A percentile compares a stretch with the other conserved stretches of the same genome.
phyloP scores from a whole-genome alignment of 2,113 vertebrate genomes.

The Chaetorhynchus papuensis region DNA sequence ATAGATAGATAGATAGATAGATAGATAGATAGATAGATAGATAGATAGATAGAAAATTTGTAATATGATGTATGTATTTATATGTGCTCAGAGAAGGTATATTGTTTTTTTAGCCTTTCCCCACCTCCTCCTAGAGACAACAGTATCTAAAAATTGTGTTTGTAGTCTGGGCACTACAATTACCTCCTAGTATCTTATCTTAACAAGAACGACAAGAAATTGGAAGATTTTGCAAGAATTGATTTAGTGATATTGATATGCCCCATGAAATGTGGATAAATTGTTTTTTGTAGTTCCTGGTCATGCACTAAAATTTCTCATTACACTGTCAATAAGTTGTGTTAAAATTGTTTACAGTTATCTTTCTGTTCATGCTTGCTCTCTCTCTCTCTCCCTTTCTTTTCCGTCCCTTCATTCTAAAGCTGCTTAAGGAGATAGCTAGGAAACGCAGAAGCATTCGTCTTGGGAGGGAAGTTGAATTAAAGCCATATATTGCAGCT shows the following conservation, averaged over 20 bases:
- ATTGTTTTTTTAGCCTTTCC: background rate
- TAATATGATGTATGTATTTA: background rate
- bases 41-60: background rate
- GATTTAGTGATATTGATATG: background rate
- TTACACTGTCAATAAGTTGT: conserved; percentile 3
- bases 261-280: background rate
- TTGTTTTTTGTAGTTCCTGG: background rate
- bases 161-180: background rate
- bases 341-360: conserved; percentile 43
- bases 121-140: background rate
- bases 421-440: conserved; percentile 96
- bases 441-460: conserved; percentile 89
- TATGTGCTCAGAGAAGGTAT: background rate
- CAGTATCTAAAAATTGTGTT: background rate
- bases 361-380: conserved; percentile 30
- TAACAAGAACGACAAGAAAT: background rate
- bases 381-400: background rate
- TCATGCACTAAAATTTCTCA: conserved; percentile 25
- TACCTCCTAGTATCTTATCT: background rate
- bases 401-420: background rate
- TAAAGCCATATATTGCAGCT: conserved; percentile 95
- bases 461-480: conserved; percentile 85
- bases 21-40: background rate
- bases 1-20: background rate
- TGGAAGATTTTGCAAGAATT: background rate